These are phyloP conservation scores for Cerastis leucographa DNA, from an alignment of 2,888 invertebrate species.

Conservation along the genomic window DNA sequence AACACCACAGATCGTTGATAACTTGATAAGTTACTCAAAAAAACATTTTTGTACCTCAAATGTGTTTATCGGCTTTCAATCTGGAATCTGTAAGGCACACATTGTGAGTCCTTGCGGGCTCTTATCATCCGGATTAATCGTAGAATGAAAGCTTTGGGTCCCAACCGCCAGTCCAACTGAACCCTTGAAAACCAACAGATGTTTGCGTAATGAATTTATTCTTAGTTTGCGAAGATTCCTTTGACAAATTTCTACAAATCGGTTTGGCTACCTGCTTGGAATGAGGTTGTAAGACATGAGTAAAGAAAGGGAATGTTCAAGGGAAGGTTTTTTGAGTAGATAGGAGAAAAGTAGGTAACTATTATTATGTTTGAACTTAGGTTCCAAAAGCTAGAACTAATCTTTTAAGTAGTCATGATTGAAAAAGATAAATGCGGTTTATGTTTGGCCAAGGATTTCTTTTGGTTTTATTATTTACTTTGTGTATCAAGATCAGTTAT, in stretches of 20 bases:
- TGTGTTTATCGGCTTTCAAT: slow-evolving; percentile 88
- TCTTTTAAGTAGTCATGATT: not conserved
- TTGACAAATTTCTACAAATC: slow-evolving; percentile 64
- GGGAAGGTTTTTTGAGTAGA: not conserved
- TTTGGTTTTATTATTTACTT: not conserved
- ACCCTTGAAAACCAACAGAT: slow-evolving; percentile 78
- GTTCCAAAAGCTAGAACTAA: not conserved
- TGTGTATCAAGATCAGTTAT: not conserved
- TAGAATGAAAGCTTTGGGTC: slow-evolving; percentile 81
- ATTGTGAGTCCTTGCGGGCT: slow-evolving; percentile 85
- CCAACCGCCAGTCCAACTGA: slow-evolving; percentile 78
- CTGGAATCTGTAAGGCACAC: slow-evolving; percentile 89
- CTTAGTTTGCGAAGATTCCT: slow-evolving; percentile 53
- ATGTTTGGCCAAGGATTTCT: not conserved
- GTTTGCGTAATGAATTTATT: slow-evolving; percentile 72
- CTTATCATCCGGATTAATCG: slow-evolving; percentile 87
- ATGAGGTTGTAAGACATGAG: slow-evolving; percentile 23
- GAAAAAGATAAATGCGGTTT: not conserved
- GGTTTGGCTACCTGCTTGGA: slow-evolving; percentile 54
- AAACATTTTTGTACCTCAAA: slow-evolving; percentile 83
- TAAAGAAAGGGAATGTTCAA: slow-evolving; percentile 8
- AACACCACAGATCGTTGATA: slow-evolving; percentile 77
- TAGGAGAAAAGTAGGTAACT: not conserved
- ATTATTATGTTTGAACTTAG: not conserved
- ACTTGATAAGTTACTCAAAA: slow-evolving; percentile 81